Conservation (phyloP, 2,113 vertebrate genomes). For the Astur gentilis region DNA sequence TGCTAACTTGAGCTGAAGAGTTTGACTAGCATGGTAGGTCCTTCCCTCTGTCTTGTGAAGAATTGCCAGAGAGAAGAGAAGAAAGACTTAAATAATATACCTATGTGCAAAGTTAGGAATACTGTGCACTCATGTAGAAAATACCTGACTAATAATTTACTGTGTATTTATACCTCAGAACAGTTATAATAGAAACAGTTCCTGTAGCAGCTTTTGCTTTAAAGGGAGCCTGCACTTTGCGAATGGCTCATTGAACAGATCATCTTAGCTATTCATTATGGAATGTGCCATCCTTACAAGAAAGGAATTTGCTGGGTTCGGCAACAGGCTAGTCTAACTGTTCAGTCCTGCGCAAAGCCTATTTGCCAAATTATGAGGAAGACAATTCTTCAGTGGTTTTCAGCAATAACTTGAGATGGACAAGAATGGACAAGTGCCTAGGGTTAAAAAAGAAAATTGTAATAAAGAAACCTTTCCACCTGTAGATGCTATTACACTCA, state of each 20-base stretch:
- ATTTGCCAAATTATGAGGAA: background rate
- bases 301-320: background rate
- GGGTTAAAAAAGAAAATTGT: background rate
- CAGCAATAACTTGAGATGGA: background rate
- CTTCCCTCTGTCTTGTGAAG: background rate
- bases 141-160: conserved; percentile 30
- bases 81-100: background rate
- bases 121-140: background rate
- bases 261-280: background rate
- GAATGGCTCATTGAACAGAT: background rate
- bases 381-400: background rate
- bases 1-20: background rate
- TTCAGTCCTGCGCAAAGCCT: background rate
- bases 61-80: background rate
- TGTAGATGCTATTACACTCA: background rate
- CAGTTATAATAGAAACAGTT: background rate
- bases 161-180: conserved; percentile 14
- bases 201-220: background rate
- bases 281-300: conserved; percentile 8
- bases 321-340: background rate
- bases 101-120: background rate
- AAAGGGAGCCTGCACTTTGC: background rate
- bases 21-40: background rate
- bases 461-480: background rate
- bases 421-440: background rate